Evolutionary conservation across 2,113 vertebrate genomes (phyloP).

Genomic region (Callithrix jacchus): DNA sequence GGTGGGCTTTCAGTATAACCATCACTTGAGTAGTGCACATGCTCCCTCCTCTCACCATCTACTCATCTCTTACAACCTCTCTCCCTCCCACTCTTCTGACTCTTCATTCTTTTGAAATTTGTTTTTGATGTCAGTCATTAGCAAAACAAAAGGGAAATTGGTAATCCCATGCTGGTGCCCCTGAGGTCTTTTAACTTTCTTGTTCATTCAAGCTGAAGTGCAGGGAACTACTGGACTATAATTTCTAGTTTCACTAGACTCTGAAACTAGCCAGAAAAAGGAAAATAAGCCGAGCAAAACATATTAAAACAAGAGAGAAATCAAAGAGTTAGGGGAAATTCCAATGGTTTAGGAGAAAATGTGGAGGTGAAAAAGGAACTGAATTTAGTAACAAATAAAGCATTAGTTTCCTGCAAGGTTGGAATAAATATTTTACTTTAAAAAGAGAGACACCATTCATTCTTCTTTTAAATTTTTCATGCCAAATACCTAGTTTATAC

Average conservation of each 20-base stretch:
- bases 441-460: neutral
- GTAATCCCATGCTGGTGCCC: neutral
- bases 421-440: neutral
- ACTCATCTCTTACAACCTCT: neutral
- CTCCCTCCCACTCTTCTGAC: neutral
- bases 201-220: neutral
- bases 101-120: neutral
- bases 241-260: neutral
- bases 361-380: neutral
- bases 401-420: neutral
- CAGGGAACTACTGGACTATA: neutral
- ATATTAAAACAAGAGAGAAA: neutral
- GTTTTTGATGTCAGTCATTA: neutral
- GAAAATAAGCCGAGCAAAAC: neutral
- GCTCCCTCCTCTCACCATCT: too few species aligned
- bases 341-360: neutral
- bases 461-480: neutral
- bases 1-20: neutral
- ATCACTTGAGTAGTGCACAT: neutral
- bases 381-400: slow-evolving; percentile 27
- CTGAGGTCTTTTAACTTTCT: neutral
- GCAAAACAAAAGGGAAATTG: neutral
- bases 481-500: neutral
- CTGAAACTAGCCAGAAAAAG: slow-evolving; percentile 37
- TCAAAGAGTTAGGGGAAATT: slow-evolving; percentile 19